Evolutionary conservation across 2,888 invertebrate genomes (phyloP), one percentile per base, ranked within the genome.

Genomic region (Cheilosia impressa): DNA sequence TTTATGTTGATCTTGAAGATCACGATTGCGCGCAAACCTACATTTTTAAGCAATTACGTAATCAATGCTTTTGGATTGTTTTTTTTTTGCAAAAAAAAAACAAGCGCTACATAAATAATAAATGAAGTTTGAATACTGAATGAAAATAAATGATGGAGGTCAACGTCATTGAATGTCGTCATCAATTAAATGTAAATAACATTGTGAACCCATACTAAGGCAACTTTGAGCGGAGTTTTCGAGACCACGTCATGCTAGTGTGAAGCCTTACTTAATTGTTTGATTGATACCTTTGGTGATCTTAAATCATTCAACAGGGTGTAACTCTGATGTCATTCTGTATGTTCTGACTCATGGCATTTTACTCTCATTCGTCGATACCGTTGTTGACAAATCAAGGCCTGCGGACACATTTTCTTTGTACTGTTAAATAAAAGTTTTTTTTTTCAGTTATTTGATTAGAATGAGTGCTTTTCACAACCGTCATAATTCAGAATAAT

Each of bases 41-140:
- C 66, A 72, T 65, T 79, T 52, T 53, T 17, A 10, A 72, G 19
- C 24, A 58, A 79, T 79, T 79, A 53, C 72, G 79, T 72, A 79
- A 79, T 45, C 76, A 31, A 43, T 52, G 31, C 27, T 50, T 58
- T 57, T 65, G 62, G 19, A 19, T 45, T 38, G 17, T 13, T 1
- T 19, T 45, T 34, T 17, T 17, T 45, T 45, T 13, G 43, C 43
- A 27, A 31, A 17, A 43, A 43, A 41, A 41, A 41, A 6, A 27
- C 24, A 24, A 24, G 5, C 5, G 27, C 27, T 5, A 9, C 9
- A 55, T 15, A 19, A 2, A 2, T n/a, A 45, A 34, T 27, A 57
- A 75, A 55, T 55, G 60, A 17, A 66, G 68, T 76, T 76, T 43
- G 41, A 60, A 76, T 76, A 47, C 75, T 27, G 65, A 65, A 65